These are phyloP conservation scores for Ophioderma brevispina DNA, from an alignment of 35 echinoderm and acorn worm genomes.

Conservation along the genomic window DNA sequence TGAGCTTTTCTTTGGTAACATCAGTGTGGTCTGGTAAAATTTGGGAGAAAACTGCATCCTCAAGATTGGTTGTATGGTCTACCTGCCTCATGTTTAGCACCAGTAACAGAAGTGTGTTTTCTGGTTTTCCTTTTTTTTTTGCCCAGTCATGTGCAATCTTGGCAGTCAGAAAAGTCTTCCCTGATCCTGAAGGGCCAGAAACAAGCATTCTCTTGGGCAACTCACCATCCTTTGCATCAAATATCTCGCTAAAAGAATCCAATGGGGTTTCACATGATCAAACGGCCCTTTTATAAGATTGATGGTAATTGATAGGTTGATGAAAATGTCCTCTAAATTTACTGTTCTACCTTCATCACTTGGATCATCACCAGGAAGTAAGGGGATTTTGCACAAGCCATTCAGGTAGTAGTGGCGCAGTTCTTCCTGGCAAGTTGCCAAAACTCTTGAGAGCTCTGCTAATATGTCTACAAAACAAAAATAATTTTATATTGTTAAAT, in stretches of 20 bases:
- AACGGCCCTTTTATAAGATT: no score
- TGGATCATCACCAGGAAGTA: not conserved
- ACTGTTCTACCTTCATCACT: not conserved
- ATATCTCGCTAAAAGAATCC: no score
- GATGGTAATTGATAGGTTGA: not conserved
- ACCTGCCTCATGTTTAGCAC: not conserved
- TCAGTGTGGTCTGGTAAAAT: not conserved
- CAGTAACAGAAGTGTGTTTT: not conserved
- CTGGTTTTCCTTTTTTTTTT: not conserved
- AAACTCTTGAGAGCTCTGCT: no score
- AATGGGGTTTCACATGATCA: no score
- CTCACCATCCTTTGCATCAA: no score
- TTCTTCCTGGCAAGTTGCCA: no score
- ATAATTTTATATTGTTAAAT: no score
- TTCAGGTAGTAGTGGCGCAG: not conserved
- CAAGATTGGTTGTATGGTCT: not conserved
- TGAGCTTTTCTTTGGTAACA: not conserved
- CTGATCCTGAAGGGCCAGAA: not conserved
- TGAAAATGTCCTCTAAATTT: not conserved
- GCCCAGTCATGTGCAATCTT: not conserved
- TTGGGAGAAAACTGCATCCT: not conserved
- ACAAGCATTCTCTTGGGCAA: not conserved
- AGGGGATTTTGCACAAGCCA: not conserved
- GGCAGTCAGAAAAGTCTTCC: not conserved
- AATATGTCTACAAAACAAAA: no score